Evolutionary conservation across 2,113 vertebrate genomes (phyloP).

Genomic region (Emydocephalus ijimae): DNA sequence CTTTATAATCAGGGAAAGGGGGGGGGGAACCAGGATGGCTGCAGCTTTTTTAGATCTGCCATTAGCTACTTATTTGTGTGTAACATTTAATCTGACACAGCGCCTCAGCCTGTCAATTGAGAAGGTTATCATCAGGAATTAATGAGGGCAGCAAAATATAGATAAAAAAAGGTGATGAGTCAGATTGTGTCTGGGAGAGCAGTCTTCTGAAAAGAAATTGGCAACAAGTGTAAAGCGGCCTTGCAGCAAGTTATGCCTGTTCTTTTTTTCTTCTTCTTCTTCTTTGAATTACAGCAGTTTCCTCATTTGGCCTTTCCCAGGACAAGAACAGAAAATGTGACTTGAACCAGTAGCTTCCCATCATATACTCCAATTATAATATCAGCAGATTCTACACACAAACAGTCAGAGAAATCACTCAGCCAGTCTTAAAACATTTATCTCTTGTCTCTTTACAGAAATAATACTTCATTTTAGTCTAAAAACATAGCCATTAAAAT

Average conservation of each 20-base stretch:
- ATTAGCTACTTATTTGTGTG: constrained; percentile 73
- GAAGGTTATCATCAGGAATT: constrained; percentile 61
- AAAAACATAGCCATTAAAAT: neutral
- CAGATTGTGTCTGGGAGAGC: constrained; percentile 61
- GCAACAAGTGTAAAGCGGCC: constrained; percentile 60
- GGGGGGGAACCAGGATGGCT: constrained; percentile 57
- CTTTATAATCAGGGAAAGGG: constrained; percentile 74
- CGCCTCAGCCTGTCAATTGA: constrained; percentile 43
- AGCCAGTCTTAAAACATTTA: constrained; percentile 23
- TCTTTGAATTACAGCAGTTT: constrained; percentile 26
- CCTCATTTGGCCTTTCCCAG: neutral
- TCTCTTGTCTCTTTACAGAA: constrained; percentile 18
- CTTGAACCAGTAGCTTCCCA: constrained; percentile 2
- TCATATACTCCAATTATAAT: constrained; percentile 34
- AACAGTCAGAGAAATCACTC: constrained; percentile 42
- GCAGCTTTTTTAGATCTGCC: constrained; percentile 69
- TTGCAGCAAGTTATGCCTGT: constrained; percentile 47
- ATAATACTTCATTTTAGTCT: neutral
- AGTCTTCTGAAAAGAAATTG: constrained; percentile 64
- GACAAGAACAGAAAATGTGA: constrained; percentile 2
- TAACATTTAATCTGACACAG: constrained; percentile 63
- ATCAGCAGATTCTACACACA: constrained; percentile 33
- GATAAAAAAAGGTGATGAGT: constrained; percentile 59
- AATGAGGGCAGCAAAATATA: constrained; percentile 62
- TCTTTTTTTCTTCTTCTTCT: neutral